phyloP scores from a whole-genome alignment of 2,888 invertebrate genomes.

The Zele albiditarsus region DNA sequence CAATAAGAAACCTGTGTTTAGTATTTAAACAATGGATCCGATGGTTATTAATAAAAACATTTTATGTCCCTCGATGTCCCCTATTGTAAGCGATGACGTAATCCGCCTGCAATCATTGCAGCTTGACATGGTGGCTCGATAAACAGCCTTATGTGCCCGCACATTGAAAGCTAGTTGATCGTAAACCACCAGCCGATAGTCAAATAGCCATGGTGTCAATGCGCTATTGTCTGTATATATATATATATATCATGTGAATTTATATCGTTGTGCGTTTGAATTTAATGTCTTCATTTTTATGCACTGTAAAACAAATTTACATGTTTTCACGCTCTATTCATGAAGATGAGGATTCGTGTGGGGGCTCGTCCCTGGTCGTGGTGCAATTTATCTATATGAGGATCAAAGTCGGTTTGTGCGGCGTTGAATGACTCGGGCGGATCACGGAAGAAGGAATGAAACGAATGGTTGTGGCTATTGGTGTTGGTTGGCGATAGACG shows the following conservation, averaged over 20 bases:
- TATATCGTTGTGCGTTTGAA: background rate
- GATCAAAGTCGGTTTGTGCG: constrained; percentile 8
- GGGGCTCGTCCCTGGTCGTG: background rate
- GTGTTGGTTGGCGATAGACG: constrained; percentile 8
- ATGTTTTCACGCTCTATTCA: background rate
- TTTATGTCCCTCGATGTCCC: background rate
- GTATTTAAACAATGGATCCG: background rate
- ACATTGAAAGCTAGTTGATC: constrained; percentile 42
- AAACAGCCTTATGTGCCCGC: constrained; percentile 34
- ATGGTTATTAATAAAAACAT: constrained; percentile 14
- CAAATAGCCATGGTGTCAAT: constrained; percentile 32
- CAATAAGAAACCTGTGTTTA: background rate
- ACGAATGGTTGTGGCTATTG: constrained; percentile 12
- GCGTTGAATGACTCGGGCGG: background rate
- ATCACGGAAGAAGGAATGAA: background rate
- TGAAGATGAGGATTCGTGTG: background rate
- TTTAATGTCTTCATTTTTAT: background rate
- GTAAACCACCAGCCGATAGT: constrained; percentile 39
- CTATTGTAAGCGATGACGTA: constrained; percentile 29
- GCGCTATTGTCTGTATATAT: background rate
- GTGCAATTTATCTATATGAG: background rate
- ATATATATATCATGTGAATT: background rate
- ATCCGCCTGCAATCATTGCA: constrained; percentile 15
- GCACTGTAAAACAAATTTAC: background rate
- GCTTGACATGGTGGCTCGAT: constrained; percentile 24